Evolutionary conservation across 1,140 invertebrate species (phyloP), one percentile per base, ranked within the genome.

Genomic region (Meloidogyne floridensis): DNA sequence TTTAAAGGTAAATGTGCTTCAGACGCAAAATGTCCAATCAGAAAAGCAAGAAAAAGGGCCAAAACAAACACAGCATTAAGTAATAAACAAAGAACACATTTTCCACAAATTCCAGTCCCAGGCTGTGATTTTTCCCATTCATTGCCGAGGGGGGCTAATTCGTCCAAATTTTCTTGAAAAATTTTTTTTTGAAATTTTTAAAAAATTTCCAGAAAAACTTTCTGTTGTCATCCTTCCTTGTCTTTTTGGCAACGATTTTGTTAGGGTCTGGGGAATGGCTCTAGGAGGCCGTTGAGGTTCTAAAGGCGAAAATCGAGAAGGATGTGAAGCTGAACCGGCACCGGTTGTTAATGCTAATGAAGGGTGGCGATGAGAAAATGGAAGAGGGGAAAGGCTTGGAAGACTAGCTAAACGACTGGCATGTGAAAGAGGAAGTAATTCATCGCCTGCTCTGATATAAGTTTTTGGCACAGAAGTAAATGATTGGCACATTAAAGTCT

Each of bases 31-130:
- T 86, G 85, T 6, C 86, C 86, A 70, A 86, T 83, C 9, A 86
- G 74, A 77, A 86, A 86, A 6, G 86, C 82, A 42, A 86, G 75
- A 77, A 86, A 85, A 54, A 87, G 20, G 11, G 69, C 84, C 54
- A 86, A 83, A 18, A 86, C 69, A 83, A 86, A 86, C 7, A 87
- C 69, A 54, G 84, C 81, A 53, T 82, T 75, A 72, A 86, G 73
- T 54, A 86, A 75, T 59, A 86, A 72, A 75, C 86, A 87, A 20
- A 87, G 76, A 10, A 86, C 82, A 79, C 86, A 86, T 70, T 87
- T 87, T 20, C 84, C 83, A 18, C 86, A 72, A 70, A 80, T 81
- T 47, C 74, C 80, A 43, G 81, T 79, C 20, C 56, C 77, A 6
- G 77, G 65, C 15, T 72, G 20, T 18, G 7, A 65, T 65, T 65